These are phyloP conservation scores for Euglossa dilemma DNA, from an alignment of 1,140 invertebrate genomes.

Conservation along the genomic window DNA sequence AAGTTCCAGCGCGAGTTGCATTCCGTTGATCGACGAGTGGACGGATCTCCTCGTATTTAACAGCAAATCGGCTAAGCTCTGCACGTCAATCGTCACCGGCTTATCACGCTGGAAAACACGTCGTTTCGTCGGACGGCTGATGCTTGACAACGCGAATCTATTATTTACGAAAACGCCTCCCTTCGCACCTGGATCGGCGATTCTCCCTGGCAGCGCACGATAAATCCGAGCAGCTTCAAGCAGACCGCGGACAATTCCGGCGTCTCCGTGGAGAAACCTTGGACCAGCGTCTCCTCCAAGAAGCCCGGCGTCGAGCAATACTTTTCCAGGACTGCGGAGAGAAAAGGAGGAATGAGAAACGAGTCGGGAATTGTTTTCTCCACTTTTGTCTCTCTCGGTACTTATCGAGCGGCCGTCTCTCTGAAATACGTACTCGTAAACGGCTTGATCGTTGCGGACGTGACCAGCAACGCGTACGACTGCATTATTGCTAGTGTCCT, in stretches of 20 bases:
- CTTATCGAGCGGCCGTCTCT: neutral
- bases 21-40: slow-evolving; percentile 20
- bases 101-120: slow-evolving; percentile 34
- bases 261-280: slow-evolving; percentile 52
- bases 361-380: neutral
- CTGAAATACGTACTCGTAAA: slow-evolving; percentile 35
- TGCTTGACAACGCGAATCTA: neutral
- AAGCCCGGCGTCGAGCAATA: slow-evolving; percentile 27
- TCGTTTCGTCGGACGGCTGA: neutral
- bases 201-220: slow-evolving; percentile 51
- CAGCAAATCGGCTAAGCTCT: slow-evolving; percentile 43
- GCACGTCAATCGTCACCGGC: slow-evolving; percentile 38
- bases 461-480: slow-evolving; percentile 47
- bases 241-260: slow-evolving; percentile 40
- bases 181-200: slow-evolving; percentile 57
- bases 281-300: slow-evolving; percentile 39
- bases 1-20: slow-evolving; percentile 54
- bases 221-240: slow-evolving; percentile 51
- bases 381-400: neutral
- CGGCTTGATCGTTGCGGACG: slow-evolving; percentile 25
- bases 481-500: slow-evolving; percentile 46
- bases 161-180: slow-evolving; percentile 5
- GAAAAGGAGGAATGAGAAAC: neutral
- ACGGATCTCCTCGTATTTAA: slow-evolving; percentile 6
- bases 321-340: slow-evolving; percentile 43